Evolutionary conservation across 1,140 invertebrate species (phyloP).

Genomic region (Anadara kagoshimensis): DNA sequence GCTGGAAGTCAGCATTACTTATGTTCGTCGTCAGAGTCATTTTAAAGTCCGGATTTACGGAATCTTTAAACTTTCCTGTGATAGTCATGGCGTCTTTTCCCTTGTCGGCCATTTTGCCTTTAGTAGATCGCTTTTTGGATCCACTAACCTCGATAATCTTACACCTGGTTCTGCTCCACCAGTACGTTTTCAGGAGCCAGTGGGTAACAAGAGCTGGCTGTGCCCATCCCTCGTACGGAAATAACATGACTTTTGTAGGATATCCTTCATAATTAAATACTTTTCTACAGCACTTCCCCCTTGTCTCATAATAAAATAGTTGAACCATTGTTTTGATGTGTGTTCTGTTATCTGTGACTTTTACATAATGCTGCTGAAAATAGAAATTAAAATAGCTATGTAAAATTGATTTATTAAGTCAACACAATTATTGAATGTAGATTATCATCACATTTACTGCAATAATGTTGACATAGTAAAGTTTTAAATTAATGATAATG

Average conservation of each 20-base stretch:
- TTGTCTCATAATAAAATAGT: conserved; percentile 83
- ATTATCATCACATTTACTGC: too few relatives aligned
- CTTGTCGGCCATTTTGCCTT: conserved; percentile 86
- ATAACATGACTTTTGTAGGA: conserved; percentile 85
- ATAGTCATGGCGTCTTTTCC: conserved; percentile 85
- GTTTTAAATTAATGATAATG: too few relatives aligned
- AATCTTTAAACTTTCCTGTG: conserved; percentile 84
- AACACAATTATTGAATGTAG: too few relatives aligned
- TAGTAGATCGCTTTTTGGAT: conserved; percentile 84
- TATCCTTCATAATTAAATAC: conserved; percentile 82
- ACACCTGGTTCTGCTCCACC: conserved; percentile 87
- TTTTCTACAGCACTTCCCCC: conserved; percentile 83
- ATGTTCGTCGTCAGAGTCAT: conserved; percentile 86
- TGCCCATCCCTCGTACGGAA: conserved; percentile 89
- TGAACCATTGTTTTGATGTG: conserved; percentile 76
- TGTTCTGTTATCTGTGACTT: background rate
- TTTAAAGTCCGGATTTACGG: conserved; percentile 77
- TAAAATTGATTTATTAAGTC: too few relatives aligned
- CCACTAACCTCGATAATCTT: conserved; percentile 86
- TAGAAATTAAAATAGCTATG: too few relatives aligned
- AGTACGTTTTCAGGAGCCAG: conserved; percentile 89
- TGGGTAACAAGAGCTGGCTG: conserved; percentile 87
- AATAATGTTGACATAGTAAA: too few relatives aligned
- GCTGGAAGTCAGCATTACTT: conserved; percentile 87
- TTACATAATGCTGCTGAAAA: too few relatives aligned